Conservation (phyloP, 92 coral and sea anemone species). For the Epizoanthus rinbou region DNA sequence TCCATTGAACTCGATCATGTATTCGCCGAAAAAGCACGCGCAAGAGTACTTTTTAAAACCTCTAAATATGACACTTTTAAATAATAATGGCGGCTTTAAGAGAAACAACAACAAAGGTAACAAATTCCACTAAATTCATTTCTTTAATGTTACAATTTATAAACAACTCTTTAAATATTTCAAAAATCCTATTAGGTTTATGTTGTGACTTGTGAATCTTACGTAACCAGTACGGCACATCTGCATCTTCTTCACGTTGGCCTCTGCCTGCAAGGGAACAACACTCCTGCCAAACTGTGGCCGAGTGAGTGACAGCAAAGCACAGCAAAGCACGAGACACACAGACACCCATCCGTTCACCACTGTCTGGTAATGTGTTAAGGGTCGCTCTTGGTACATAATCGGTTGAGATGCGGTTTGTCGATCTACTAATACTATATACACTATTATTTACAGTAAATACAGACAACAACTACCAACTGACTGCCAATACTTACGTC, state of each 20-base stretch:
- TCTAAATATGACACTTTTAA: too few relatives aligned
- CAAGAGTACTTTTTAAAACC: too few relatives aligned
- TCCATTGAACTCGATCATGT: too few relatives aligned
- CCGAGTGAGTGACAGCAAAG: slow-evolving; percentile 41
- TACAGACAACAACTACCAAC: slow-evolving; percentile 2
- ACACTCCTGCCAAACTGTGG: slow-evolving; percentile 38
- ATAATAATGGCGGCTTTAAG: too few relatives aligned
- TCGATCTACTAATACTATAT: background rate
- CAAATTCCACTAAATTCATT: background rate
- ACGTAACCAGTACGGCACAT: slow-evolving; percentile 20
- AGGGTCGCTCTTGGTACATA: background rate
- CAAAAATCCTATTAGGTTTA: slow-evolving; percentile 4
- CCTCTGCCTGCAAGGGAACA: slow-evolving; percentile 39
- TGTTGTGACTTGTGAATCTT: slow-evolving; percentile 31
- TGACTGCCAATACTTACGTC: slow-evolving; percentile 52
- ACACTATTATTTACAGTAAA: slow-evolving; percentile 9
- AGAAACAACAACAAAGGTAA: background rate
- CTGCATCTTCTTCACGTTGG: background rate
- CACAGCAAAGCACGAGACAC: slow-evolving; percentile 35
- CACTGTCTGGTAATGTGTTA: slow-evolving; percentile 13
- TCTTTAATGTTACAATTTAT: slow-evolving; percentile 12
- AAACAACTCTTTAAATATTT: slow-evolving; percentile 4
- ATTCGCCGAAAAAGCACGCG: too few relatives aligned
- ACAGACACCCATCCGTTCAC: slow-evolving; percentile 14
- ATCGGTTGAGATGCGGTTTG: slow-evolving; percentile 32